Conservation (phyloP, 2,797 vertebrate genomes). For the Muscicapa comitata region DNA sequence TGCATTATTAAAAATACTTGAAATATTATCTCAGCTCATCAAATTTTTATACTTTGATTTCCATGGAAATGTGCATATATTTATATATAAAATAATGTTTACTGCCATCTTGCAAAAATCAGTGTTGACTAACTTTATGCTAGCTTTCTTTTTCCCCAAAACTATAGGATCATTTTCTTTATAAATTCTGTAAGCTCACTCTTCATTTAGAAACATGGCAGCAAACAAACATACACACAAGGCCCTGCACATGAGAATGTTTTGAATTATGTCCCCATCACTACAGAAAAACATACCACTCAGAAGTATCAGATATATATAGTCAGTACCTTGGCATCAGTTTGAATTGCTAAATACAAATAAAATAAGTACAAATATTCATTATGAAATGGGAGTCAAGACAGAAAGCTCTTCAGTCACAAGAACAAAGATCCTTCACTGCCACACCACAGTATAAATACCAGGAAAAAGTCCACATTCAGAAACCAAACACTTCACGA, state of each 20-base stretch:
- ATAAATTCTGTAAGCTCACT: neutral
- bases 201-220: neutral
- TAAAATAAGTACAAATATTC: neutral
- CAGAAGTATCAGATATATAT: neutral
- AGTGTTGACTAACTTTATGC: neutral
- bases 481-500: neutral
- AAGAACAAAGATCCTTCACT: neutral
- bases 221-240: neutral
- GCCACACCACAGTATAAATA: neutral
- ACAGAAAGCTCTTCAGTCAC: neutral
- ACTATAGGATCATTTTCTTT: neutral
- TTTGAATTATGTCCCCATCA: neutral
- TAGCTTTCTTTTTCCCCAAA: neutral
- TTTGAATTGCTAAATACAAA: neutral
- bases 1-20: neutral
- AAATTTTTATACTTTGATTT: neutral
- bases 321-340: neutral
- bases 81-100: neutral
- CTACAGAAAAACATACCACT: neutral
- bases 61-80: neutral
- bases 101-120: neutral
- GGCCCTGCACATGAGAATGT: neutral
- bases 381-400: neutral
- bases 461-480: neutral
- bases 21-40: neutral